Evolutionary conservation across 2,113 vertebrate genomes (phyloP), one percentile per base, ranked within the genome.

Genomic region (Electrona antarctica): DNA sequence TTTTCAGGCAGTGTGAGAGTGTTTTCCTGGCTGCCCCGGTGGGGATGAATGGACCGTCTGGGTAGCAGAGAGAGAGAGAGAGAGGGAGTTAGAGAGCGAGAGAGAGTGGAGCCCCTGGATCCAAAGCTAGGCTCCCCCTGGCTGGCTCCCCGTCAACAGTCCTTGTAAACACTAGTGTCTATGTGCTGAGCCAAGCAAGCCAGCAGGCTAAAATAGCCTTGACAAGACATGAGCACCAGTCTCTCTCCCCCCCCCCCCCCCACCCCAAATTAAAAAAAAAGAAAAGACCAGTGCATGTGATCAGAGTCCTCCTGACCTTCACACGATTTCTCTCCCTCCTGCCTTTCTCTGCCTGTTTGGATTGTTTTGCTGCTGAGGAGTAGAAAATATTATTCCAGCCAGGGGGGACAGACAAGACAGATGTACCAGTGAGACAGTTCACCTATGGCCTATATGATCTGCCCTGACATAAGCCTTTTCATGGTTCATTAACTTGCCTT

Each of bases 11-110:
- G 55, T 72, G 76, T 88, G 79, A 78, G 90, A 41, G 33, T 41
- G 33, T 41, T 70, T 67, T 73, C 72, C 81, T 84, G 90, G 87
- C 83, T 64, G 21, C 21, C 21, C 21, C 21, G 87, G 71, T 75
- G 77, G 61, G 64, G 76, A 90, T 89, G 86, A 90, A 88, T 86
- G 71, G 76, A 69, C 74, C 73, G 79, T 85, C 85, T 90, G 87
- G 85, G 46, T 79, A 83, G 79, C 56, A 64, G 81, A 80, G 73
- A 14, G 57, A 21, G 21, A 2, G 21, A 21, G 21, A 21, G 21
- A 21, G 21, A 21, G n/a, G n/a, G n/a, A n/a, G n/a, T n/a, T n/a
- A n/a, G 21, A 21, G 21, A 21, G 21, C 1, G 81, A 80, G 73
- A 21, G 57, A 71, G 71, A 76, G 74, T 14, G 64, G 69, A 73